Base-by-base conservation (phyloP, 2,113 vertebrate species). In the Macaca mulatta region DNA sequence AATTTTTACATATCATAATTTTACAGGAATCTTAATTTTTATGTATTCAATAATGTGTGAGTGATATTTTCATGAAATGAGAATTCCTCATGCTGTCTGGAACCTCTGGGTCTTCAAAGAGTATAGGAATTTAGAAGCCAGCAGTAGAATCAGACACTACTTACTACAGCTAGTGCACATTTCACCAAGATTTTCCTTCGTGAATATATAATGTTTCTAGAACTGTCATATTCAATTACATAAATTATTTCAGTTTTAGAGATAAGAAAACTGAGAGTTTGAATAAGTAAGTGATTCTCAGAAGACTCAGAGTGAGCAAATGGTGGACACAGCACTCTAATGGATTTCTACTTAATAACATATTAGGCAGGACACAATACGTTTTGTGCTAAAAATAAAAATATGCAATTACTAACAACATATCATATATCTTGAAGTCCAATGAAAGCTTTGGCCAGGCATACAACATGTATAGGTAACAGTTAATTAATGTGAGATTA, bases 291-390 rank as follows among this genome's bases (percentile, higher is more conserved):
- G 27, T 48, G 8, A 79, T 64, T 64, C 43, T 90, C 8, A 18
- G 10, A 38, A 50, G 10, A 2, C 23, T 78, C 8, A 67, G 3
- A 0, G 30, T 67, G 3, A 48, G 5, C 0, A 27, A 38, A 48
- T 78, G 12, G 14, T 50, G 50, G 10, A 50, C 22, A 27, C 12
- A 20, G 17, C 45, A 27, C 8, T 38, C 14, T 61, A 40, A 30
- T 64, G 67, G 48, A n/a, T 69, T 69, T 48, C 8, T 69, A 14
- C 4, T 67, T 11, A 50, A 69, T 50, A 50, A 86, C 43, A 9
- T 69, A 50, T 50, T 69, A 69, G 30, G 2, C 6, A 50, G 12
- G 43, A 25, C 6, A 69, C 20, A 86, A 4, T 13, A 61, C 7
- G 27, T 6, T 67, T 69, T 10, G 43, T n/a, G 12, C 35, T 69